Conservation (phyloP, 2,797 vertebrate species). For the Neosilurus mollespiculum region DNA sequence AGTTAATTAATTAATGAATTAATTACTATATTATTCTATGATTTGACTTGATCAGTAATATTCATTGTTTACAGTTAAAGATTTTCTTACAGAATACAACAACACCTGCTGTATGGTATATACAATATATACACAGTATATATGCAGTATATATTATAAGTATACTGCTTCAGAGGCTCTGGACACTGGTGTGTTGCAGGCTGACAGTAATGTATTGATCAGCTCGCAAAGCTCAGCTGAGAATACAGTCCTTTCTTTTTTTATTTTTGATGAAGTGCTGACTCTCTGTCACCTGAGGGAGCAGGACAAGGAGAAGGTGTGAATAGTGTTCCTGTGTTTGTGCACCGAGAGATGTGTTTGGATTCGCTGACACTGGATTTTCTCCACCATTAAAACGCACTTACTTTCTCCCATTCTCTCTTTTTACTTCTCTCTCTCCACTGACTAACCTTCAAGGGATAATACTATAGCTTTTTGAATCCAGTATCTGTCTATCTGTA, state of each 20-base stretch:
- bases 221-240: slow-evolving; percentile 51
- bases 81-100: no score
- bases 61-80: not conserved
- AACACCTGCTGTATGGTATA: not conserved
- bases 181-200: slow-evolving; percentile 45
- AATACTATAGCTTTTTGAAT: not conserved
- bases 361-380: slow-evolving; percentile 59
- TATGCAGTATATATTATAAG: not conserved
- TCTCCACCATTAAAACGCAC: not conserved
- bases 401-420: not conserved
- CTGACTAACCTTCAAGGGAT: not conserved
- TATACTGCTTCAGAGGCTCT: not conserved
- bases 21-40: not conserved
- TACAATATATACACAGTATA: not conserved
- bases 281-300: slow-evolving; percentile 60
- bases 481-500: not conserved
- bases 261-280: slow-evolving; percentile 69
- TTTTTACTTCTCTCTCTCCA: not conserved
- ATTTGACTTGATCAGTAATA: not conserved
- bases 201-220: slow-evolving; percentile 60
- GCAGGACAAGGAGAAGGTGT: slow-evolving; percentile 35
- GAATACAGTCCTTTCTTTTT: slow-evolving; percentile 63
- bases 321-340: slow-evolving; percentile 46
- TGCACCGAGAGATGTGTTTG: slow-evolving; percentile 42
- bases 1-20: no score